Evolutionary conservation across 2,888 invertebrate species (phyloP).

Genomic region (Drosophila putrida): DNA sequence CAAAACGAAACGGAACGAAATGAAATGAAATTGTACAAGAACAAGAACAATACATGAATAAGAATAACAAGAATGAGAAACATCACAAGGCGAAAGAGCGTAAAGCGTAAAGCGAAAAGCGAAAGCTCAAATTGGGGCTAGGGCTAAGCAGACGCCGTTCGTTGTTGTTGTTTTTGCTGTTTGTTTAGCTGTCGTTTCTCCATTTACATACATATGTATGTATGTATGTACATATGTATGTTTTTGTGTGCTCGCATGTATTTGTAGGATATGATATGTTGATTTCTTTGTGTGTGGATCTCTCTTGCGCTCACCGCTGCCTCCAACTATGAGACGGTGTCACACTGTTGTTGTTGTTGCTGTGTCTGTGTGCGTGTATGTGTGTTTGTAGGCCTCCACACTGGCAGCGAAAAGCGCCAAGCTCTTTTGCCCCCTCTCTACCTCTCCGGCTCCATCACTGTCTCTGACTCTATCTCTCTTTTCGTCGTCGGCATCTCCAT

Average conservation of each 20-base stretch:
- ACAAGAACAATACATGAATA: conserved; percentile 25
- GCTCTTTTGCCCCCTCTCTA: conserved; percentile 7
- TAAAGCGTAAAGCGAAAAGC: conserved; percentile 42
- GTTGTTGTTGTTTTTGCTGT: conserved; percentile 53
- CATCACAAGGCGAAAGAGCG: conserved; percentile 34
- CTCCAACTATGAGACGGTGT: conserved; percentile 30
- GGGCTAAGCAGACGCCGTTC: conserved; percentile 61
- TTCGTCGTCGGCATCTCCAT: conserved; percentile 50
- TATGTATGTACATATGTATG: conserved; percentile 2
- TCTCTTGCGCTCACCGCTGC: conserved; percentile 43
- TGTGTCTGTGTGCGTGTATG: conserved; percentile 42
- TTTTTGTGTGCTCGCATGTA: conserved; percentile 3
- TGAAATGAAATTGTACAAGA: conserved; percentile 43
- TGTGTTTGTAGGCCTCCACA: conserved; percentile 71
- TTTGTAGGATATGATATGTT: conserved; percentile 44
- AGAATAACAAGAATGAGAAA: conserved; percentile 20
- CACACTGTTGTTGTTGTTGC: conserved; percentile 44
- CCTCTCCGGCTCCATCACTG: conserved; percentile 17
- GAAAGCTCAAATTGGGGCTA: conserved; percentile 64
- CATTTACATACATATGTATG: conserved; percentile 58
- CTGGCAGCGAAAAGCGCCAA: conserved; percentile 51
- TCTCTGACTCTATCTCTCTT: conserved; percentile 9
- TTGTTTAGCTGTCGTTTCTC: conserved; percentile 73
- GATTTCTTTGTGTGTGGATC: conserved; percentile 33
- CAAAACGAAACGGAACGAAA: conserved; percentile 24